Percentiles rank a stretch among this genome's conserved stretches.
Evolutionary conservation across 2,113 vertebrate species (phyloP).

Genomic region (Numenius arquata): DNA sequence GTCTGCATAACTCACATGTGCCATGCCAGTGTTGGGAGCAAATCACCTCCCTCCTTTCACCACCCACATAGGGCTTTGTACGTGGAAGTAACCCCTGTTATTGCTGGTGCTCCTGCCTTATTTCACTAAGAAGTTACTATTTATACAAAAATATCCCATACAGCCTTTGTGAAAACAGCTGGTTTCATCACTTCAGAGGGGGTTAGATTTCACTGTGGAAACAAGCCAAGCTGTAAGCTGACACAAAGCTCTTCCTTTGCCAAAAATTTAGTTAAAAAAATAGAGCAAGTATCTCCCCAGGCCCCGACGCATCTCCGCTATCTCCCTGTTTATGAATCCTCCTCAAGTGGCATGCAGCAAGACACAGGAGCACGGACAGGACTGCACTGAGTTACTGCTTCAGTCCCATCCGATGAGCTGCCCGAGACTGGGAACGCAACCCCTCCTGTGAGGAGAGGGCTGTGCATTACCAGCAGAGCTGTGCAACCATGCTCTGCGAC

Average conservation of each 20-base stretch:
- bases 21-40: fast-evolving
- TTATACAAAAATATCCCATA: neutral
- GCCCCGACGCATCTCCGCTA: fast-evolving
- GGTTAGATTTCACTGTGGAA: neutral
- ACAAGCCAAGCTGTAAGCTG: neutral
- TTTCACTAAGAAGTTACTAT: neutral
- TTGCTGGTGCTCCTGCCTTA: neutral
- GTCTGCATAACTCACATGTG: fast-evolving
- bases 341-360: neutral
- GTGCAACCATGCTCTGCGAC: neutral
- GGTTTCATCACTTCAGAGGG: neutral
- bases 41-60: neutral
- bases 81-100: neutral
- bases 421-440: neutral
- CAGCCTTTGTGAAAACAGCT: neutral
- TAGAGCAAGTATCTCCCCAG: neutral
- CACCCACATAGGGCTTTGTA: neutral
- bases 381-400: too few species aligned
- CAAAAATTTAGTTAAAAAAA: neutral
- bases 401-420: neutral
- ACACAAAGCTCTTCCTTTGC: neutral
- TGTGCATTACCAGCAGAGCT: neutral
- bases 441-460: neutral
- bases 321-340: neutral
- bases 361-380: neutral